Evolutionary conservation across 2,113 vertebrate species (phyloP).

Genomic region (Carollia perspicillata): DNA sequence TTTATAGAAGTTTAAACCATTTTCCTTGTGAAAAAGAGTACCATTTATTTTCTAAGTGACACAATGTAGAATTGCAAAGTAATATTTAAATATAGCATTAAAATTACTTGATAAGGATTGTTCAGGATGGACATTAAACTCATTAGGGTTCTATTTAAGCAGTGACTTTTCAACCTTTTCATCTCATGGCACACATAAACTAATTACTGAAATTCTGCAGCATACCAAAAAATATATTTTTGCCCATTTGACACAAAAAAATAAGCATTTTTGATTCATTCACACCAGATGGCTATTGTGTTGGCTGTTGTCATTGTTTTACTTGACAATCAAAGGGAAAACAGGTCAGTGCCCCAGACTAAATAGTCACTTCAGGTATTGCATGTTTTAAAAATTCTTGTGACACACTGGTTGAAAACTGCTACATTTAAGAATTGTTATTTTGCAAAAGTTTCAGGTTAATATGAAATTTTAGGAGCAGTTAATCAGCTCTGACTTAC

Average conservation of each 20-base stretch:
- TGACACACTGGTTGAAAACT: neutral
- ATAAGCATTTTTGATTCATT: neutral
- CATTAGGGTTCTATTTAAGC: neutral
- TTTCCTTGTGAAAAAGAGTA: neutral
- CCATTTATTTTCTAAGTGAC: neutral
- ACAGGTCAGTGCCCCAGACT: neutral
- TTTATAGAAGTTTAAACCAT: neutral
- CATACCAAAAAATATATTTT: neutral
- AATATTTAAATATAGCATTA: neutral
- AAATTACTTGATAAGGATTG: neutral
- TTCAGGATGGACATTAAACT: neutral
- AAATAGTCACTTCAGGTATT: neutral
- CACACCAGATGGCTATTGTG: neutral
- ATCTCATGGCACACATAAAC: neutral
- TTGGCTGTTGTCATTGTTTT: neutral
- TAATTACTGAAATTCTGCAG: neutral
- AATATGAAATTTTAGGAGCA: neutral
- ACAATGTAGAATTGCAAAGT: neutral
- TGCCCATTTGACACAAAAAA: neutral
- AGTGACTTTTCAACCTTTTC: neutral
- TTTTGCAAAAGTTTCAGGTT: neutral
- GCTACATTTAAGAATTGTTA: neutral
- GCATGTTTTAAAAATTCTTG: neutral
- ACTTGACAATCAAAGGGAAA: neutral
- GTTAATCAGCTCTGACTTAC: neutral